Base-by-base conservation (phyloP, 2,113 vertebrate genomes). In the Dryoscopus gambensis region DNA sequence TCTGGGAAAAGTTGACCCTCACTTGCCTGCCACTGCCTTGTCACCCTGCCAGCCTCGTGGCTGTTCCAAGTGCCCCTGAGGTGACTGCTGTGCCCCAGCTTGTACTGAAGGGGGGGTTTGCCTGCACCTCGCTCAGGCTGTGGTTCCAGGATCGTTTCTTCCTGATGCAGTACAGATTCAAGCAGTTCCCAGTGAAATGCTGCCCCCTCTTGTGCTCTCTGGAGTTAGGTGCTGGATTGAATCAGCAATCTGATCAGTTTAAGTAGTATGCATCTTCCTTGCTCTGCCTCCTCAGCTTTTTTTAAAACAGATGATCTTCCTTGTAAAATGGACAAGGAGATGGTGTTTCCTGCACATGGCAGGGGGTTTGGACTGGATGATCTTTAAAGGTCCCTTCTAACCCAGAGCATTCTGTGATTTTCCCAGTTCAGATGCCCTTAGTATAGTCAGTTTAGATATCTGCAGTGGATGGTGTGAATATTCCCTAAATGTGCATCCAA, bases 151-250 rank as follows among this genome's bases (percentile, higher is more conserved):
- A 62, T 10, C 0, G 0, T 52, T 91, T 47, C 39, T 15, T 87
- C 39, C 67, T 35, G 27, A 18, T 0, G 5, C 84, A 44, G 6
- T n/a, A 5, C 22, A 64, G 57, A 60, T 46, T 75, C 21, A 19
- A 56, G 79, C 56, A 24, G 64, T 95, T 96, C 52, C 60, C 37
- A 9, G 84, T n/a, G 94, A 87, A 90, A 90, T 93, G 73, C 96
- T 93, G 95, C 96, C 96, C 94, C 60, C 94, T 92, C 64, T 62
- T 83, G 95, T 80, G 92, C 88, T 68, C 56, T 76, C 53, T 79
- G 88, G 27, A 21, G 24, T 59, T 44, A 52, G 18, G 16, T 24
- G n/a, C 67, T 65, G 60, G 31, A 39, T 3, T 50, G 67, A 74
- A 40, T 27, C 33, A 2, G 1, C 4, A 4, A 81, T 49, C 59